Percentiles rank a stretch among this genome's conserved stretches.
phyloP scores from a whole-genome alignment of 2,113 vertebrate genomes.

The Sterrhoptilus dennistouni region DNA sequence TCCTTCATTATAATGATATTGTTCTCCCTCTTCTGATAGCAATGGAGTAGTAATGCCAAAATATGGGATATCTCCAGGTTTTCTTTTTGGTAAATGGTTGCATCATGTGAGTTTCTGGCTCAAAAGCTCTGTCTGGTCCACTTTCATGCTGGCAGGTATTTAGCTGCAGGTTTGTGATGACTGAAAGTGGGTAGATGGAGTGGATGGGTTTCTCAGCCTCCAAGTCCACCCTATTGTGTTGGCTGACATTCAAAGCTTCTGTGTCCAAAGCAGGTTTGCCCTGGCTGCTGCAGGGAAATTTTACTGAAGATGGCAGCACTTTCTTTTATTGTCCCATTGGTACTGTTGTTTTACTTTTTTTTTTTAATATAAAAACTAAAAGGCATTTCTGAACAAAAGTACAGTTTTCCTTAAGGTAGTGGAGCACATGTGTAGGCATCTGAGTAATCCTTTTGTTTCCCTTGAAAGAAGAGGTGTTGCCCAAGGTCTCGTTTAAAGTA shows the following conservation, averaged over 20 bases:
- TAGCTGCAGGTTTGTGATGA: neutral
- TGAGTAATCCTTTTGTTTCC: neutral
- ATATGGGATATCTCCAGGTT: neutral
- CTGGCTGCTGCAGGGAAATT: neutral
- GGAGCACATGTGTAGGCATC: neutral
- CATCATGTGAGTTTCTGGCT: neutral
- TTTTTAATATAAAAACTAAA: neutral
- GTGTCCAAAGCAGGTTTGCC: neutral
- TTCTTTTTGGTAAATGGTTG: neutral
- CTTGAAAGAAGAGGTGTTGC: neutral
- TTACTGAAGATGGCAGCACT: neutral
- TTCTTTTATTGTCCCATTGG: neutral
- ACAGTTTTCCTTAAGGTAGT: neutral
- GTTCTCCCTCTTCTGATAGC: neutral
- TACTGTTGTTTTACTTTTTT: neutral
- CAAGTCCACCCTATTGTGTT: neutral
- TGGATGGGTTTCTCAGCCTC: neutral
- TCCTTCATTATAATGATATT: neutral
- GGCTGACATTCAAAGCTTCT: neutral
- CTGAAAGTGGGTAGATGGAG: neutral
- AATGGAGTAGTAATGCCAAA: neutral
- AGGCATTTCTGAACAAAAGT: neutral
- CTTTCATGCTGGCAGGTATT: neutral
- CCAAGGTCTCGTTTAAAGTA: neutral
- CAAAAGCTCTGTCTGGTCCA: neutral